phyloP scores from a whole-genome alignment of 2,113 vertebrate genomes.

The Saccopteryx bilineata region DNA sequence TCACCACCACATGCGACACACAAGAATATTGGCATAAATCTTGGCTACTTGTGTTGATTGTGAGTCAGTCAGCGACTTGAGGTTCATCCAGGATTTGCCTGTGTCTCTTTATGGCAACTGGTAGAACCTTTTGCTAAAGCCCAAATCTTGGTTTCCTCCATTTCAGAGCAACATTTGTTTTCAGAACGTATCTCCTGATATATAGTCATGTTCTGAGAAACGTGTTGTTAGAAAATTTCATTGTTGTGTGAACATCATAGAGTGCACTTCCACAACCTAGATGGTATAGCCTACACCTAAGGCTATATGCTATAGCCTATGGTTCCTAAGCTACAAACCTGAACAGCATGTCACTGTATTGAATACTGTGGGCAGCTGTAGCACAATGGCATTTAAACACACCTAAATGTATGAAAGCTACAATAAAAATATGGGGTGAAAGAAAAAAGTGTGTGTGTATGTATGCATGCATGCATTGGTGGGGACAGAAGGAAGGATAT shows the following conservation, averaged over 20 bases:
- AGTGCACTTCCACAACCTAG: neutral
- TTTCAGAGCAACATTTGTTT: constrained; percentile 54
- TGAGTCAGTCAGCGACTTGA: neutral
- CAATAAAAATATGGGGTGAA: neutral
- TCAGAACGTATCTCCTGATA: constrained; percentile 44
- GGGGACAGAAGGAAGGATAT: neutral
- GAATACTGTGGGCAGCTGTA: neutral
- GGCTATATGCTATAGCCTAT: neutral
- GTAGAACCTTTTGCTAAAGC: neutral
- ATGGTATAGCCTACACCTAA: neutral
- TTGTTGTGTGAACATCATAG: neutral
- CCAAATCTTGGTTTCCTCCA: constrained; percentile 54
- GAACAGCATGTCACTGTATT: neutral
- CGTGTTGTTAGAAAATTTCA: neutral
- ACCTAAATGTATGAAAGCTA: neutral
- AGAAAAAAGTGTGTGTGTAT: neutral
- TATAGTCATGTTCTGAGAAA: neutral
- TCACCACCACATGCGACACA: neutral
- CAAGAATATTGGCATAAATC: neutral
- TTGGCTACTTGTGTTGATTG: neutral
- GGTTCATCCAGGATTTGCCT: neutral
- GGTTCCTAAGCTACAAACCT: neutral
- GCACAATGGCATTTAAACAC: neutral
- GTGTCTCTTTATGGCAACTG: neutral
- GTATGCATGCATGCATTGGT: neutral